Evolutionary conservation across 2,113 vertebrate genomes (phyloP).

Genomic region (Heterochromis multidens): DNA sequence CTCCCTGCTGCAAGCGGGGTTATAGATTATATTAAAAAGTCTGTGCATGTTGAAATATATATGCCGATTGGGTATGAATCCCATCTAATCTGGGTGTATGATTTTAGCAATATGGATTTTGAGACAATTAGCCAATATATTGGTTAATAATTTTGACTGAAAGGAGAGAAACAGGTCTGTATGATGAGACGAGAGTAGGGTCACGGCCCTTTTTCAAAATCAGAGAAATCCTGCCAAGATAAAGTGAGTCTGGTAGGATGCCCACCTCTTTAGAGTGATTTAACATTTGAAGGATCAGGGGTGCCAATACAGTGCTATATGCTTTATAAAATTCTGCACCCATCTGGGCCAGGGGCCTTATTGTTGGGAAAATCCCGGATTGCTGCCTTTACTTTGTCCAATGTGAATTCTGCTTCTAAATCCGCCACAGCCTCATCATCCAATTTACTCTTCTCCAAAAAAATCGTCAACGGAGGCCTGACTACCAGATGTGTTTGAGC

Average conservation of each 20-base stretch:
- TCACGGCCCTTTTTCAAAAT: background rate
- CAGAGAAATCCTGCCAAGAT: background rate
- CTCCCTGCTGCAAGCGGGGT: background rate
- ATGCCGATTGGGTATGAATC: background rate
- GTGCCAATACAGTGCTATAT: fast-evolving
- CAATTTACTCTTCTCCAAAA: background rate
- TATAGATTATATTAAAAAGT: fast-evolving
- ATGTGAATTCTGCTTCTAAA: background rate
- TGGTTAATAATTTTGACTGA: background rate
- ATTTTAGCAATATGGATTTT: background rate
- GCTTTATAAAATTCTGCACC: background rate
- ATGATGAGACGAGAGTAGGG: background rate
- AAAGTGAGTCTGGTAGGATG: background rate
- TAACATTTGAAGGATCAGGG: background rate
- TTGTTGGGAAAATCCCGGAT: background rate
- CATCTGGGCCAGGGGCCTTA: too few relatives aligned
- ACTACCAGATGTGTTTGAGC: background rate
- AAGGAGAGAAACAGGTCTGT: background rate
- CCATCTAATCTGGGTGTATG: background rate
- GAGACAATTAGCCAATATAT: background rate
- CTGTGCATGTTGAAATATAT: fast-evolving
- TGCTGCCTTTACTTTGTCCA: background rate
- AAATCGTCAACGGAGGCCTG: background rate
- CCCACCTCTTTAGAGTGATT: background rate
- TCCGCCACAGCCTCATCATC: background rate